These are phyloP conservation scores for Crotalus adamanteus DNA, from an alignment of 2,797 vertebrate species.

Conservation along the genomic window DNA sequence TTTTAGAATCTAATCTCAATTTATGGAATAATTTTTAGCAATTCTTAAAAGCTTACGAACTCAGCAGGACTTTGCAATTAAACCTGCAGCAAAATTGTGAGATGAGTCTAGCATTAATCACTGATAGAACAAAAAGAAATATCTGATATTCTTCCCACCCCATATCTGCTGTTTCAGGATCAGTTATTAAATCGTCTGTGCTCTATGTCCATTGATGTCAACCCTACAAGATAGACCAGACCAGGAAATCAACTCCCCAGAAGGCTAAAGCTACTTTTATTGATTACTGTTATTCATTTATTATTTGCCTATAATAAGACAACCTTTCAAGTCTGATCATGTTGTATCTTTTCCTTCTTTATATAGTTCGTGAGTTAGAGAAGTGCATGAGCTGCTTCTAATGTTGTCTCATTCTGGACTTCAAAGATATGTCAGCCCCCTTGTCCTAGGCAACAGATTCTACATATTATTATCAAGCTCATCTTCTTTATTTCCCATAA, in stretches of 20 bases:
- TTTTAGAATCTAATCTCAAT: conserved; percentile 37
- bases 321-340: background rate
- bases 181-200: conserved; percentile 15
- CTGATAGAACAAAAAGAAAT: conserved; percentile 25
- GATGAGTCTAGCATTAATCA: background rate
- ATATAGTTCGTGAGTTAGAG: background rate
- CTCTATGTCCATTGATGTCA: background rate
- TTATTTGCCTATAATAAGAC: background rate
- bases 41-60: conserved; percentile 26
- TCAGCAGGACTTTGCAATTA: background rate
- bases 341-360: background rate
- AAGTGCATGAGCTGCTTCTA: background rate
- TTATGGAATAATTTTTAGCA: background rate
- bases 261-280: background rate
- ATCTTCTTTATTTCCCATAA: background rate
- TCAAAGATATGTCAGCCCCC: background rate
- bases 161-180: background rate
- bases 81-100: background rate
- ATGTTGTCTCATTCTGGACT: background rate
- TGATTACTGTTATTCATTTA: background rate
- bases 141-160: background rate
- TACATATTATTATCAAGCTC: background rate
- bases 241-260: background rate
- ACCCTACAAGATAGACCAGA: background rate
- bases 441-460: background rate